phyloP scores from a whole-genome alignment of 2,797 vertebrate genomes.

The Chelmon rostratus region DNA sequence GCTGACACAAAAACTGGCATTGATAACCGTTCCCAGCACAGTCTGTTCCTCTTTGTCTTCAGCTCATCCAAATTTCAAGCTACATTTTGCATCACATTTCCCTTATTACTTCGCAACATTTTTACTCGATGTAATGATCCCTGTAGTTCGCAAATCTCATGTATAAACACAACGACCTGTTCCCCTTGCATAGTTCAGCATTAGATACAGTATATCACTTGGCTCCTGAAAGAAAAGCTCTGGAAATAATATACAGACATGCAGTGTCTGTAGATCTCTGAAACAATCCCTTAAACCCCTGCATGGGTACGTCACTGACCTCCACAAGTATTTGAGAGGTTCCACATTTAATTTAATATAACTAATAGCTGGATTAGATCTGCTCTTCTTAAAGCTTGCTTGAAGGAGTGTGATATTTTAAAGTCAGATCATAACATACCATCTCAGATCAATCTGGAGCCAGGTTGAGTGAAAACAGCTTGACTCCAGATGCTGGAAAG shows the following conservation, averaged over 20 bases:
- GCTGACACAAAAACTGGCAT: conserved; percentile 2
- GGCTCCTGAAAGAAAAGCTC: conserved; percentile 20
- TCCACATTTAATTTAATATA: not conserved
- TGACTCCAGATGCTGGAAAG: not conserved
- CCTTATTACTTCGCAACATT: conserved; percentile 29
- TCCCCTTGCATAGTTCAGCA: conserved; percentile 70
- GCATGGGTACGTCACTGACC: conserved; percentile 33
- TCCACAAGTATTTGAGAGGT: conserved; percentile 16
- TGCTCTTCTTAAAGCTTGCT: not conserved
- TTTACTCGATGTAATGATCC: not conserved
- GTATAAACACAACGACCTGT: not conserved
- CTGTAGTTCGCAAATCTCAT: not conserved
- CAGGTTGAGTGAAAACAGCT: not conserved
- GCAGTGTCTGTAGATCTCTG: conserved; percentile 5
- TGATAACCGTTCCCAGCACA: not conserved
- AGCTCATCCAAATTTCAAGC: not conserved
- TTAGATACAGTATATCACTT: conserved; percentile 23
- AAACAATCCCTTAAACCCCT: conserved; percentile 38
- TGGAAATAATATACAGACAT: conserved; percentile 1
- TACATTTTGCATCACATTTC: conserved; percentile 6
- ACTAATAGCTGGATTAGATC: not conserved
- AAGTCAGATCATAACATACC: not conserved
- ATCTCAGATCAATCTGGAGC: not conserved
- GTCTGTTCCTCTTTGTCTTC: conserved; percentile 4
- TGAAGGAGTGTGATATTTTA: not conserved